These are phyloP conservation scores for Galaxias olidus DNA, from an alignment of 2,797 vertebrate species.

Conservation along the genomic window DNA sequence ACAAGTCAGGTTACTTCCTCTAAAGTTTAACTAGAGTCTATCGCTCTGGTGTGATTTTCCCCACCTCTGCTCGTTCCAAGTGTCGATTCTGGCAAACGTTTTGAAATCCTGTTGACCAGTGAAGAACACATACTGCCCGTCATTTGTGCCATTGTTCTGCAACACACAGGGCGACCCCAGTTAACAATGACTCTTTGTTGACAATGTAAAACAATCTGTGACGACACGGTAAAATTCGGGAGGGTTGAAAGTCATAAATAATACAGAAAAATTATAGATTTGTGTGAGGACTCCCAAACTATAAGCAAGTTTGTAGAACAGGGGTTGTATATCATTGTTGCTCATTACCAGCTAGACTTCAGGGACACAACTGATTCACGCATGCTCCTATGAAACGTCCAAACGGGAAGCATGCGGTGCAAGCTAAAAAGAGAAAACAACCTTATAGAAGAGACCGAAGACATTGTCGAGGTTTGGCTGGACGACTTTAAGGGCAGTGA, in stretches of 20 bases:
- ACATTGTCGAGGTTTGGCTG: slow-evolving; percentile 62
- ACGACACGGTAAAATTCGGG: too few species aligned
- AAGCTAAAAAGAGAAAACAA: slow-evolving; percentile 39
- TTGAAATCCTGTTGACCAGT: slow-evolving; percentile 84
- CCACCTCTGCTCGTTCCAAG: slow-evolving; percentile 89
- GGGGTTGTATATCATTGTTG: too few species aligned
- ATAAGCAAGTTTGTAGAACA: too few species aligned
- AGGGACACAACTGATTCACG: too few species aligned
- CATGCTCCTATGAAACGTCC: too few species aligned
- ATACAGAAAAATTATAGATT: too few species aligned
- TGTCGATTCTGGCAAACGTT: slow-evolving; percentile 87
- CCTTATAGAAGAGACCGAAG: slow-evolving; percentile 92
- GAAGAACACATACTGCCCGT: slow-evolving; percentile 88
- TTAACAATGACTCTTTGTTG: neutral
- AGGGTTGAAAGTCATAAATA: too few species aligned
- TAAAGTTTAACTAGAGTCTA: too few species aligned
- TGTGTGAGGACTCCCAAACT: too few species aligned
- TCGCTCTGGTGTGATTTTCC: neutral
- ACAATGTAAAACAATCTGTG: neutral
- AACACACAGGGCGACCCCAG: slow-evolving; percentile 20
- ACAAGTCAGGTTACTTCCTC: too few species aligned
- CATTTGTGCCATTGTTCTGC: slow-evolving; percentile 87
- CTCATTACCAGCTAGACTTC: too few species aligned
- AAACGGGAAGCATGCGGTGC: too few species aligned
- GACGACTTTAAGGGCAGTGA: slow-evolving; percentile 64